Conservation (phyloP, 2,888 invertebrate species). For the Cacoxenus indagator region DNA sequence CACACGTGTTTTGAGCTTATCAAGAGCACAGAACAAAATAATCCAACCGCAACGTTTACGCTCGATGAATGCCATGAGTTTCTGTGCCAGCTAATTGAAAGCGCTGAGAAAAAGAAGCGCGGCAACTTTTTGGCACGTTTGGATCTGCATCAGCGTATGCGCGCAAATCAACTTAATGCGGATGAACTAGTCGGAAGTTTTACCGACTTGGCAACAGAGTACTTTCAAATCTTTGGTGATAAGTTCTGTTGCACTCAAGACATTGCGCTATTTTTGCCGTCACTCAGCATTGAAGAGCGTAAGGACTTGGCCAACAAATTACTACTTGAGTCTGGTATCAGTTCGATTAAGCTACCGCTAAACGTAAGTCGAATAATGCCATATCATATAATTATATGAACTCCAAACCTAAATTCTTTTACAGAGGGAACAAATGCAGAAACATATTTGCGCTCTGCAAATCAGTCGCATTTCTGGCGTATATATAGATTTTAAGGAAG, state of each 20-base stretch:
- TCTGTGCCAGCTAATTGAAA: conserved; percentile 72
- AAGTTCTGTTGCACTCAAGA: conserved; percentile 91
- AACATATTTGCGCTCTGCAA: conserved; percentile 84
- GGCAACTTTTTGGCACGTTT: conserved; percentile 89
- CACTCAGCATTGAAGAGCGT: conserved; percentile 74
- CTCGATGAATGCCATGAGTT: conserved; percentile 66
- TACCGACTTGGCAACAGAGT: conserved; percentile 80
- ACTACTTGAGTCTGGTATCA: conserved; percentile 76
- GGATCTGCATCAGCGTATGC: conserved; percentile 79
- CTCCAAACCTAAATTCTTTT: conserved; percentile 21
- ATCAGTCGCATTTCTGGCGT: conserved; percentile 81
- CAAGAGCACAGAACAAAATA: conserved; percentile 23
- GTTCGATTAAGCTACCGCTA: conserved; percentile 76
- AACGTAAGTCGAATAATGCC: conserved; percentile 74
- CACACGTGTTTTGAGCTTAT: conserved; percentile 79
- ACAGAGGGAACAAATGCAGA: conserved; percentile 82
- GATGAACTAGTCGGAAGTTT: conserved; percentile 75
- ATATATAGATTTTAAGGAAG: conserved; percentile 74
- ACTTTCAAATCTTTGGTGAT: conserved; percentile 84
- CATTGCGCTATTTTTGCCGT: conserved; percentile 80
- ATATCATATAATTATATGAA: conserved; percentile 28
- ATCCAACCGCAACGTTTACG: conserved; percentile 24
- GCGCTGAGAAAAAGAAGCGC: conserved; percentile 74
- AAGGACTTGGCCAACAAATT: conserved; percentile 76
- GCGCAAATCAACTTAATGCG: conserved; percentile 73